Evolutionary conservation across 2,797 vertebrate genomes (phyloP).

Genomic region (Arrhamphus sclerolepis): DNA sequence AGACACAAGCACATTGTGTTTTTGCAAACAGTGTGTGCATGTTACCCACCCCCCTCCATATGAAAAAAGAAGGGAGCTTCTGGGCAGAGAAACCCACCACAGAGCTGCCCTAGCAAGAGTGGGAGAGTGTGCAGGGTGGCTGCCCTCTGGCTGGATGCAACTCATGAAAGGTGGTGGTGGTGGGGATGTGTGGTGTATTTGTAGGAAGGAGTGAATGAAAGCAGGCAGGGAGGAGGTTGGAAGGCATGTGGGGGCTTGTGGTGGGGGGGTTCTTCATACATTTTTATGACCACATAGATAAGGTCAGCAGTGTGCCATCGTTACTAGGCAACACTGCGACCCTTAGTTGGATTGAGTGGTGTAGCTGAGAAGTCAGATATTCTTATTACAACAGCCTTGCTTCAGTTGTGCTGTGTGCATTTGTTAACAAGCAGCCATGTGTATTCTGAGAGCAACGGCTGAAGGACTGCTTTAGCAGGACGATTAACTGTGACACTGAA

Average conservation of each 20-base stretch:
- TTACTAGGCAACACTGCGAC: conserved; percentile 87
- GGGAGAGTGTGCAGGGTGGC: conserved; percentile 66
- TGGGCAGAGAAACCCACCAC: conserved; percentile 62
- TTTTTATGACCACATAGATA: conserved; percentile 89
- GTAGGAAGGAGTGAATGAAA: conserved; percentile 56
- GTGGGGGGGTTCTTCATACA: conserved; percentile 80
- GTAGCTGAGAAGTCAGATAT: conserved; percentile 84
- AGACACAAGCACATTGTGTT: conserved; percentile 45
- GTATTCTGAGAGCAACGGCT: conserved; percentile 55
- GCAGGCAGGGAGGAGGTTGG: conserved; percentile 50
- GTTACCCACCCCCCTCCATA: conserved; percentile 42
- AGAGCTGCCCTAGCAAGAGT: conserved; percentile 64
- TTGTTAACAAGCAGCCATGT: conserved; percentile 68
- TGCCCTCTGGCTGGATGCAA: conserved; percentile 70
- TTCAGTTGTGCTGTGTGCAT: conserved; percentile 61
- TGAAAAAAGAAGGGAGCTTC: conserved; percentile 70
- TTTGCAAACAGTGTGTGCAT: conserved; percentile 31
- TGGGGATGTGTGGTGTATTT: conserved; percentile 51
- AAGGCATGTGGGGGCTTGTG: conserved; percentile 30
- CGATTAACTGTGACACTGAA: conserved; percentile 65
- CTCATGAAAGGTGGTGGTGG: conserved; percentile 43
- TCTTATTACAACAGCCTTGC: conserved; percentile 72
- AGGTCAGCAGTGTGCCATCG: conserved; percentile 86
- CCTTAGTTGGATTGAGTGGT: conserved; percentile 84
- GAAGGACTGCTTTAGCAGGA: conserved; percentile 60